Evolutionary conservation across 2,888 invertebrate genomes (phyloP), one percentile per base, ranked within the genome.

Genomic region (Phoronis australis): DNA sequence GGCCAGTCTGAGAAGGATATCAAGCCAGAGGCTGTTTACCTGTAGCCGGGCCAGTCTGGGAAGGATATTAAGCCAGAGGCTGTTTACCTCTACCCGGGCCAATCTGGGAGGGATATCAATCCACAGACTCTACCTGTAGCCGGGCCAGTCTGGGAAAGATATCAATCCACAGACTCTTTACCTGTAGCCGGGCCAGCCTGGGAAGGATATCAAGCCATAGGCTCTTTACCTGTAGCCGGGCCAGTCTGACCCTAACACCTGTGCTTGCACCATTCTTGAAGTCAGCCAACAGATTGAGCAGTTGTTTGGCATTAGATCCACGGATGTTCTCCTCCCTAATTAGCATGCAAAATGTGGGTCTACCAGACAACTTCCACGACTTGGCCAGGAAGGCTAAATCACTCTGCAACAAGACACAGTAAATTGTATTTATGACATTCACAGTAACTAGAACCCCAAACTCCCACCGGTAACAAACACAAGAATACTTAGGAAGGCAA

Each of bases 211-310:
- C n/a, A 21, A 9, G 20, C 41, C 12, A 18, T 45, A 12, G 42
- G 47, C 21, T 18, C 22, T 31, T 20, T 56, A 76, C 77, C 74
- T 81, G 81, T 42, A 82, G 69, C 44, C 80, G 82, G 0, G 97
- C 99, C 47, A 96, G 87, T 56, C 96, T 84, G 42, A 99, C 94
- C 80, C 96, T 92, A 64, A 96, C 87, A 37, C 92, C 92, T 76
- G 95, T 93, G 71, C 96, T 93, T 73, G 90, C 88, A 1, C 97
- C 97, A 74, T 93, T 92, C 79, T 97, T 97, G 44, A 99, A 81
- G 88, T 93, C 92, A 5, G 97, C 94, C 69, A 99, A 83, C 48
- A 99, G 80, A 71, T 96, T 93, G 20, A 99, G 80, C 88, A 99
- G 92, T 79, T 95, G 90, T 6, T 57, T 55, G 45, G 73, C 67